These are phyloP conservation scores for Drosophila ohnishii DNA, from an alignment of 1,140 invertebrate genomes.

Conservation along the genomic window DNA sequence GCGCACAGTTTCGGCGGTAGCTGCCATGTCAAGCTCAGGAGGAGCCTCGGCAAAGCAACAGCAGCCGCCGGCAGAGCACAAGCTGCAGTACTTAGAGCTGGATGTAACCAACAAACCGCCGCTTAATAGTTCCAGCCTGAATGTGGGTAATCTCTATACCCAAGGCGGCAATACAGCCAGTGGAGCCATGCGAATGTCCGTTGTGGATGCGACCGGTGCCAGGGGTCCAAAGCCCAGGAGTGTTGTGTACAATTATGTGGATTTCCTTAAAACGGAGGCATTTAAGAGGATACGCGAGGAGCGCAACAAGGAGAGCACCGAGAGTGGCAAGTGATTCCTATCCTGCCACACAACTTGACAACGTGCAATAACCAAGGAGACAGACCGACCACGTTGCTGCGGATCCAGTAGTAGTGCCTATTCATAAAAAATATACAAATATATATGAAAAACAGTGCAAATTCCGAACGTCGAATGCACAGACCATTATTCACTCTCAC, in stretches of 20 bases:
- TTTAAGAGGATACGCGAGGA: constrained; percentile 94
- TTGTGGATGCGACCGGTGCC: constrained; percentile 41
- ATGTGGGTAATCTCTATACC: constrained; percentile 64
- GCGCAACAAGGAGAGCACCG: constrained; percentile 85
- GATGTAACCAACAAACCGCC: constrained; percentile 84
- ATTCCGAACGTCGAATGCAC: constrained; percentile 41
- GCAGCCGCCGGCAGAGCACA: constrained; percentile 60
- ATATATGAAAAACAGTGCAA: constrained; percentile 44
- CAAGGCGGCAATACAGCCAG: constrained; percentile 27
- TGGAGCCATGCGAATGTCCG: constrained; percentile 41
- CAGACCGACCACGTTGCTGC: constrained; percentile 39
- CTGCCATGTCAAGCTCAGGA: constrained; percentile 53
- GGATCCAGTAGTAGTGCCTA: constrained; percentile 60
- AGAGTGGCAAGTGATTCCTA: constrained; percentile 23
- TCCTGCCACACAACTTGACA: constrained; percentile 19
- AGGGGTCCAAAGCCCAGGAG: constrained; percentile 79
- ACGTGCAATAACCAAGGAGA: constrained; percentile 58
- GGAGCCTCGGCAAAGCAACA: constrained; percentile 36
- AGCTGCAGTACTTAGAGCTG: constrained; percentile 88
- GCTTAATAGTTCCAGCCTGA: constrained; percentile 69
- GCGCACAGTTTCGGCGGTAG: constrained; percentile 65
- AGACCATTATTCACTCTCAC: constrained; percentile 7
- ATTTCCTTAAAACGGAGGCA: constrained; percentile 95
- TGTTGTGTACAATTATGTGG: constrained; percentile 93
- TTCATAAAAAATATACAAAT: not conserved